Base-by-base conservation (phyloP, 2,888 invertebrate species). In the Hirtodrosophila alboralis region DNA sequence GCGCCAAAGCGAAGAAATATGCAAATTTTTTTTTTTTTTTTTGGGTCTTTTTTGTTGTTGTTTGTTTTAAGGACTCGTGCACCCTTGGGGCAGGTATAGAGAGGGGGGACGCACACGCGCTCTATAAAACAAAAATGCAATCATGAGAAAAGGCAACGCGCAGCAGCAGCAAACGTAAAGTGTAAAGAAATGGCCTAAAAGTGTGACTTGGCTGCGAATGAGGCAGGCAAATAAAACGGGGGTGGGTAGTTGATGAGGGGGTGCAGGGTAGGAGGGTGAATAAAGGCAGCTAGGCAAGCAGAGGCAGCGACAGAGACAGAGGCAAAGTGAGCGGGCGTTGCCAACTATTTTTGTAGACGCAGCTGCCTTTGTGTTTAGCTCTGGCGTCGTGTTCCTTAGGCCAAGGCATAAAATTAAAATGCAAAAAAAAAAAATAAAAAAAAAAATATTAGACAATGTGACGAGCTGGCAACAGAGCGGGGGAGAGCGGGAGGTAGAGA, bases 121-220 rank as follows among this genome's bases (percentile, higher is more conserved):
- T 33, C 63, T 38, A 57, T 58, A 61, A 73, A 65, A 36, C 13
- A 37, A 68, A n/a, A 79, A 69, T 81, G 81, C 84, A 81, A 84
- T 81, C 80, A 84, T 44, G 64, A 56, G 63, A 77, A 75, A n/a
- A 41, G 57, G 33, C 52, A 61, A 49, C 52, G 34, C n/a, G n/a
- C n/a, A n/a, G n/a, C n/a, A n/a, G n/a, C 54, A 49, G 51, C 70
- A 56, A 45, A 71, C 28, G 45, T 47, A 69, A 74, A 77, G 74
- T 71, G 67, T 57, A 76, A 68, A 74, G 77, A 71, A 80, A 71
- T 79, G 84, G 76, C 83, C 74, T 67, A 84, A 77, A 79, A 79
- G 79, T 83, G 76, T 68, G 74, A 79, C 68, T 75, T 63, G 71
- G 28, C 33, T 37, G 49, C 3, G 36, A 48, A 27, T 5, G 10